phyloP scores from a whole-genome alignment of 2,113 vertebrate genomes.

The Callipepla squamata region DNA sequence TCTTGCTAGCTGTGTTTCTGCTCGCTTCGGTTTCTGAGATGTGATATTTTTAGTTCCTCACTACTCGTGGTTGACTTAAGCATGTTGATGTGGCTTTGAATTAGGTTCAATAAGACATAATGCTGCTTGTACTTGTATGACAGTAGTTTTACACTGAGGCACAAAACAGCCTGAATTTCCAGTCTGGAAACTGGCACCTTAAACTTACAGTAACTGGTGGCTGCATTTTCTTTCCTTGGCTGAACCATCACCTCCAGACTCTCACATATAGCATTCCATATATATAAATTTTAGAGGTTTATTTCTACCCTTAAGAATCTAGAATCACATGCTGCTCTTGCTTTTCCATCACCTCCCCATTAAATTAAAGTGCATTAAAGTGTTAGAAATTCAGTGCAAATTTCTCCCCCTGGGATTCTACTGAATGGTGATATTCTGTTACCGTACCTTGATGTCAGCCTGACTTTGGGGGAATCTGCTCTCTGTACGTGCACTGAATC shows the following conservation, averaged over 20 bases:
- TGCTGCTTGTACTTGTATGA: not conserved
- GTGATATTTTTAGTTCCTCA: not conserved
- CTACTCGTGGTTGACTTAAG: not conserved
- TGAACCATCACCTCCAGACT: slow-evolving; percentile 24
- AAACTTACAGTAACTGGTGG: not conserved
- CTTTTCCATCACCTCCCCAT: not conserved
- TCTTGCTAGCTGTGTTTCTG: fast-evolving
- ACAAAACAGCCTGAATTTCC: not conserved
- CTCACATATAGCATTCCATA: not conserved
- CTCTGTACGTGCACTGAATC: not conserved
- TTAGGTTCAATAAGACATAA: not conserved
- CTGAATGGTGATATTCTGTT: not conserved
- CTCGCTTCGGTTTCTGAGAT: not conserved
- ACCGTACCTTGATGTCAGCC: slow-evolving; percentile 36
- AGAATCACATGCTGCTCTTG: not conserved
- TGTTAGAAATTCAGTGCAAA: slow-evolving; percentile 18
- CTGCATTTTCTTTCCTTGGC: not conserved
- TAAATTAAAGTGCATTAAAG: not conserved
- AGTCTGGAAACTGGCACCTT: not conserved
- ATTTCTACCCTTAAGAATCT: not conserved
- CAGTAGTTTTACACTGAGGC: not conserved
- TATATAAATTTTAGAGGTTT: not conserved
- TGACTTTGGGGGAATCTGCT: slow-evolving; percentile 37
- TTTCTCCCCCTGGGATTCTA: not conserved
- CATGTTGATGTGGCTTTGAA: not conserved